These are phyloP conservation scores for Drosophila truncata DNA, from an alignment of 1,140 invertebrate genomes.

Conservation along the genomic window DNA sequence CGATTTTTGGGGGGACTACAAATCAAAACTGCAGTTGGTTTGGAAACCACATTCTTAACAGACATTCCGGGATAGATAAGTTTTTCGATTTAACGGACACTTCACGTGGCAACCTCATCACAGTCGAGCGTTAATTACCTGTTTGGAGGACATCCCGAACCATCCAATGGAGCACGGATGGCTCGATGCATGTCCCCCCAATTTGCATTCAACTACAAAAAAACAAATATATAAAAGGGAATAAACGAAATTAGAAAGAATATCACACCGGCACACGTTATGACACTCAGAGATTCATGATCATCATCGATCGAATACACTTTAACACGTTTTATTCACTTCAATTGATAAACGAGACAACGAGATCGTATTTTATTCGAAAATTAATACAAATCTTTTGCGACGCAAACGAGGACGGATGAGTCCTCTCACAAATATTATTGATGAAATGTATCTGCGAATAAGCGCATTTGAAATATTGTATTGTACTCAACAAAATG, in stretches of 20 bases:
- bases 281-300: conserved; percentile 27
- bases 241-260: conserved; percentile 32
- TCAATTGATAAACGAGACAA: conserved; percentile 62
- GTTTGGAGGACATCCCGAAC: conserved; percentile 24
- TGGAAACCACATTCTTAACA: conserved; percentile 8
- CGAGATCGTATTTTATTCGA: conserved; percentile 81
- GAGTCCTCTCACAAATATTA: conserved; percentile 65
- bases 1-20: conserved; percentile 13
- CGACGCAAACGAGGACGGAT: conserved; percentile 24
- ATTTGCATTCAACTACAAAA: conserved; percentile 44
- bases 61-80: conserved; percentile 27
- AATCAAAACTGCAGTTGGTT: conserved; percentile 75
- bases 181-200: conserved; percentile 19
- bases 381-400: conserved; percentile 65
- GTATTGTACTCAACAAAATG: conserved; percentile 78
- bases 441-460: conserved; percentile 78
- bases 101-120: conserved; percentile 19
- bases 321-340: conserved; percentile 61
- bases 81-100: conserved; percentile 57
- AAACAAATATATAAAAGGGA: no score
- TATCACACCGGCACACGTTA: conserved; percentile 29
- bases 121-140: conserved; percentile 16
- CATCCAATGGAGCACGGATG: conserved; percentile 75
- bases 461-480: conserved; percentile 78
- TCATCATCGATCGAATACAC: conserved; percentile 40